phyloP scores from a whole-genome alignment of 2,888 invertebrate genomes.

The Choristoneura rosaceana region DNA sequence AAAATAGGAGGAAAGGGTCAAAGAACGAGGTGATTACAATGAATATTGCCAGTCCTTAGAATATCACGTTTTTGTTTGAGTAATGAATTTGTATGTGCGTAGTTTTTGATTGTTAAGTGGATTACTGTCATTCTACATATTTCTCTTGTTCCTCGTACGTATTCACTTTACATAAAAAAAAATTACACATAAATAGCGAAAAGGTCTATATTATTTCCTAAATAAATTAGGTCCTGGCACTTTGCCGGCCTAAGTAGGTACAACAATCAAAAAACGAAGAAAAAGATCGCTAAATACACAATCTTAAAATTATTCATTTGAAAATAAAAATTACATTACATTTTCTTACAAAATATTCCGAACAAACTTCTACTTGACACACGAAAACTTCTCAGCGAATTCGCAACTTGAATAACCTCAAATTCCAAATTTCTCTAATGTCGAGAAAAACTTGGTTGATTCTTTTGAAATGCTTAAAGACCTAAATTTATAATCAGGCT shows the following conservation, averaged over 20 bases:
- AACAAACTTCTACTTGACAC: neutral
- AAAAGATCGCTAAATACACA: too few species aligned
- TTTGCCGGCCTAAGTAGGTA: too few species aligned
- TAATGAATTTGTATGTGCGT: neutral
- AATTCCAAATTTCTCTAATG: neutral
- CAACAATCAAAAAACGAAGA: too few species aligned
- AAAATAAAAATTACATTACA: neutral
- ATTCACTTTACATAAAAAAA: too few species aligned
- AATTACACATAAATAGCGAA: too few species aligned
- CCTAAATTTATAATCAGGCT: conserved; percentile 6
- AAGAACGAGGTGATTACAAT: conserved; percentile 77
- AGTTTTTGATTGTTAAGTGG: too few species aligned
- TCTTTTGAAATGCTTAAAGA: conserved; percentile 16
- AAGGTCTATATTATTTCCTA: too few species aligned
- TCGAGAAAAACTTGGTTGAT: neutral
- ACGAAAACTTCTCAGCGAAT: neutral
- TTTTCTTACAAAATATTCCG: neutral
- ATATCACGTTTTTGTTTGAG: conserved; percentile 55
- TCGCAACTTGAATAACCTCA: conserved; percentile 7
- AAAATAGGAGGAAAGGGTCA: conserved; percentile 66
- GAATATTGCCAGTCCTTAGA: conserved; percentile 62
- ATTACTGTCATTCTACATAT: too few species aligned
- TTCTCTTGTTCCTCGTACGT: too few species aligned
- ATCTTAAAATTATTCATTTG: too few species aligned
- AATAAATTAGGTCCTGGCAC: too few species aligned